Evolutionary conservation across 1,140 invertebrate species (phyloP), one percentile per base, ranked within the genome.

Genomic region (Leptopilina boulardi): DNA sequence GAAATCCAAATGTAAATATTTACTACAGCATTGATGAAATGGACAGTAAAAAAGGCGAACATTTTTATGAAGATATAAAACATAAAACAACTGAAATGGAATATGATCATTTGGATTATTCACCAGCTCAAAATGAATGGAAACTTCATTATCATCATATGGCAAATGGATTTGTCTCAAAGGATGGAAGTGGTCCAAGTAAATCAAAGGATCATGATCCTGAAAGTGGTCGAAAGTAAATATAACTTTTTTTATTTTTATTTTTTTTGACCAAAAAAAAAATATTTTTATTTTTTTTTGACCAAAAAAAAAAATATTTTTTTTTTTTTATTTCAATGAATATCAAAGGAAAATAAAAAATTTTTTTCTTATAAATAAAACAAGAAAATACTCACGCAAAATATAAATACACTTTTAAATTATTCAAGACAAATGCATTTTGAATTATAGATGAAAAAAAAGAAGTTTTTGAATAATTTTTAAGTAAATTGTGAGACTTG

Each of bases 11-110:
- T 82, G 83, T 91, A 8, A 94, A 94, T 85, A 92, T 98, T 9
- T 98, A 97, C 85, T 94, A 97, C 77, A 95, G 93, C 81, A 95
- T 96, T 77, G 95, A 96, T 56, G 94, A 95, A 79, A 90, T 94
- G 66, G 93, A 94, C 51, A 92, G 94, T 71, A 93, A 94, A 73
- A 95, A 94, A 82, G 84, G 94, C 13, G 96, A 98, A 80, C 97
- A 98, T 86, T 93, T 98, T 0, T 98, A 98, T 85, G 96, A 97
- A 88, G 97, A 98, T 90, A 97, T 98, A 75, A 97, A 97, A 86
- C 95, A 96, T 30, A 96, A 96, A 79, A 94, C 95, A 73, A 91
- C 86, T 6, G 94, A 96, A 86, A 90, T 94, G 82, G 95, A 96
- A 86, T 98, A 98, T 83, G 97, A 98, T 90, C 96, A 96, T 87